Percentiles rank a stretch among this genome's conserved stretches.
Evolutionary conservation across 2,113 vertebrate genomes (phyloP).

Genomic region (Corythoichthys haematopterus): DNA sequence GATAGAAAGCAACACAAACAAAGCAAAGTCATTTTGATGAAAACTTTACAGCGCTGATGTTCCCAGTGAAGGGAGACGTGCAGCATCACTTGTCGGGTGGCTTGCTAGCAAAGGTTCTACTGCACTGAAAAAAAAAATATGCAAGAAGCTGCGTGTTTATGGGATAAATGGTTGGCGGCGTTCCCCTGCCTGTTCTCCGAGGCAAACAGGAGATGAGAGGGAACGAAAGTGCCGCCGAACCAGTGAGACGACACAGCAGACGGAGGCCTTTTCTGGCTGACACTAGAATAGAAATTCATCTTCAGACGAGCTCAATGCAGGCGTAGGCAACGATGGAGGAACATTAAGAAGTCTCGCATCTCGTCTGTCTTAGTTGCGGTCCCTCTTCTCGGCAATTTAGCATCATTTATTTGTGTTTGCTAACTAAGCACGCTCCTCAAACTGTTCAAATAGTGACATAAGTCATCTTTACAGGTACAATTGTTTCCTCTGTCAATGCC

Average conservation of each 20-base stretch:
- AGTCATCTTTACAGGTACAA: slow-evolving; percentile 18
- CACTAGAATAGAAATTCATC: slow-evolving; percentile 60
- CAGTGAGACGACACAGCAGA: slow-evolving; percentile 50
- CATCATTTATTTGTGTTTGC: slow-evolving; percentile 45
- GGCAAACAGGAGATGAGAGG: slow-evolving; percentile 64
- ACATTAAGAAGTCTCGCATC: slow-evolving; percentile 40
- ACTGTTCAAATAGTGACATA: slow-evolving; percentile 9
- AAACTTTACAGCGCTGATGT: slow-evolving; percentile 52
- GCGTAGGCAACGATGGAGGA: slow-evolving; percentile 37
- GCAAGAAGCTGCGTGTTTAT: slow-evolving; percentile 57
- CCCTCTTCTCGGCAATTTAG: slow-evolving; percentile 41
- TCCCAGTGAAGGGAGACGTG: slow-evolving; percentile 53
- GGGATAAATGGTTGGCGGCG: slow-evolving; percentile 64
- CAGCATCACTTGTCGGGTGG: slow-evolving; percentile 49
- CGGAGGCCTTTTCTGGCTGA: slow-evolving; percentile 59
- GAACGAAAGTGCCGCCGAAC: slow-evolving; percentile 46
- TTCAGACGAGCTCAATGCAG: slow-evolving; percentile 48
- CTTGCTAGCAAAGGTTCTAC: slow-evolving; percentile 50
- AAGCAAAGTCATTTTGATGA: slow-evolving; percentile 57
- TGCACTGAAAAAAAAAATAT: slow-evolving; percentile 34
- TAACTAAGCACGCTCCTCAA: slow-evolving; percentile 24
- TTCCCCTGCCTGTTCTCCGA: slow-evolving; percentile 60
- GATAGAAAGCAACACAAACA: slow-evolving; percentile 58
- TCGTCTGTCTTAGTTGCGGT: slow-evolving; percentile 26
- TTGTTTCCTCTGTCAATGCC: slow-evolving; percentile 9